Conservation (phyloP, 2,888 invertebrate genomes). For the Anoplius nigerrimus region DNA sequence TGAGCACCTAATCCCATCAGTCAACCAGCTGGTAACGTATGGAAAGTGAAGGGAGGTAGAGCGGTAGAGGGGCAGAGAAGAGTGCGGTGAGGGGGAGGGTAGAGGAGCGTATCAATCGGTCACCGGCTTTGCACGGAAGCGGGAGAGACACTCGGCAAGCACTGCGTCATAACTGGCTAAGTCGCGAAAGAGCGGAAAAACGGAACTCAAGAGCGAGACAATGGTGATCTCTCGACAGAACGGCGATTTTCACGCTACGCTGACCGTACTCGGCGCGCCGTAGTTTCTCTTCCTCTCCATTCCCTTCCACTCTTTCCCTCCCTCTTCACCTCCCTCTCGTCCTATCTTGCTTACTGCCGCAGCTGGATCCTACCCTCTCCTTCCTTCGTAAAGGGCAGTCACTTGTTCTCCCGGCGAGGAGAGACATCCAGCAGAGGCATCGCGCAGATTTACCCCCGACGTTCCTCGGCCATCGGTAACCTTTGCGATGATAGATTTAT, state of each 20-base stretch:
- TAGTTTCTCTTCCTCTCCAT: background rate
- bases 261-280: constrained; percentile 17
- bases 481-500: constrained; percentile 64
- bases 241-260: constrained; percentile 48
- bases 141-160: constrained; percentile 6
- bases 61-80: too few relatives aligned
- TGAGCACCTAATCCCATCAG: constrained; percentile 26
- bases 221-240: constrained; percentile 35
- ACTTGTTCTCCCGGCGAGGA: constrained; percentile 25
- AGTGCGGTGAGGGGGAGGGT: too few relatives aligned
- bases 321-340: too few relatives aligned
- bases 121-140: too few relatives aligned
- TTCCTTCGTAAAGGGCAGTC: too few relatives aligned
- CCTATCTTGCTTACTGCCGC: too few relatives aligned
- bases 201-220: constrained; percentile 19
- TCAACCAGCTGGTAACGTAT: background rate
- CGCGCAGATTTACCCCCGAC: constrained; percentile 41
- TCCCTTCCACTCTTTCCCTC: too few relatives aligned
- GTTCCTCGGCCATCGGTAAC: constrained; percentile 24
- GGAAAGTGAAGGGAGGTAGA: too few relatives aligned
- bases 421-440: background rate
- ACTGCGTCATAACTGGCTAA: background rate
- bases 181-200: constrained; percentile 6
- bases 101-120: too few relatives aligned
- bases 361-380: too few relatives aligned